Conservation (phyloP, 2,113 vertebrate genomes). For the Brachyhypopomus gauderio region DNA sequence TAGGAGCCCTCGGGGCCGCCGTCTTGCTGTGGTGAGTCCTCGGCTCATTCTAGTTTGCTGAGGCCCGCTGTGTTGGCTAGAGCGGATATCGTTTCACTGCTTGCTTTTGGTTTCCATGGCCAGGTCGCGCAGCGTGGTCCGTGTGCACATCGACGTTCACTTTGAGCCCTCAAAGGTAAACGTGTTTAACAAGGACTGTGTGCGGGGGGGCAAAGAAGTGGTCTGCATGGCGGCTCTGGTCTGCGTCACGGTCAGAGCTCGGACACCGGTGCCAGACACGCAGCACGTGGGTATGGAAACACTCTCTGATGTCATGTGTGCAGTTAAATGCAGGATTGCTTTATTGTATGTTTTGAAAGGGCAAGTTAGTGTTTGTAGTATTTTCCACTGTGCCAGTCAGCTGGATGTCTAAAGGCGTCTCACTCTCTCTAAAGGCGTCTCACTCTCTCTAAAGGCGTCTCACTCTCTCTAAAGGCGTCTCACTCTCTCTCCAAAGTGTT, state of each 20-base stretch:
- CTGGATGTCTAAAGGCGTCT: slow-evolving; percentile 51
- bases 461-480: slow-evolving; percentile 33
- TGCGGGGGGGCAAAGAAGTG: slow-evolving; percentile 82
- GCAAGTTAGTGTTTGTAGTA: background rate
- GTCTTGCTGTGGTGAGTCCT: slow-evolving; percentile 85
- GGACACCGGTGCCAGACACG: slow-evolving; percentile 66
- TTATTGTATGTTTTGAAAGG: background rate
- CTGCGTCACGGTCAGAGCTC: slow-evolving; percentile 81
- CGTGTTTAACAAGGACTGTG: slow-evolving; percentile 90
- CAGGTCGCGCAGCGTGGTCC: slow-evolving; percentile 91
- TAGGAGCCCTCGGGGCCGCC: slow-evolving; percentile 86
- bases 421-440: slow-evolving; percentile 34
- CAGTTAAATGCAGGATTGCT: background rate
- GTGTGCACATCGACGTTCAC: slow-evolving; percentile 77
- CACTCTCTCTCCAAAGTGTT: slow-evolving; percentile 34
- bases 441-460: slow-evolving; percentile 38
- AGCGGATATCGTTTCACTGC: background rate
- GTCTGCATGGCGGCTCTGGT: slow-evolving; percentile 84
- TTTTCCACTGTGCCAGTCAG: slow-evolving; percentile 52
- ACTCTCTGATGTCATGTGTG: background rate
- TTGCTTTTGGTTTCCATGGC: slow-evolving; percentile 2
- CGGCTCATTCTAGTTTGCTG: background rate
- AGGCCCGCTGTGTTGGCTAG: background rate
- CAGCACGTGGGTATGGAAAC: slow-evolving; percentile 73
- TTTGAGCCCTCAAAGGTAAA: slow-evolving; percentile 93